phyloP scores from a whole-genome alignment of 2,888 invertebrate genomes.

The Vannuccia rotundouncinata region DNA sequence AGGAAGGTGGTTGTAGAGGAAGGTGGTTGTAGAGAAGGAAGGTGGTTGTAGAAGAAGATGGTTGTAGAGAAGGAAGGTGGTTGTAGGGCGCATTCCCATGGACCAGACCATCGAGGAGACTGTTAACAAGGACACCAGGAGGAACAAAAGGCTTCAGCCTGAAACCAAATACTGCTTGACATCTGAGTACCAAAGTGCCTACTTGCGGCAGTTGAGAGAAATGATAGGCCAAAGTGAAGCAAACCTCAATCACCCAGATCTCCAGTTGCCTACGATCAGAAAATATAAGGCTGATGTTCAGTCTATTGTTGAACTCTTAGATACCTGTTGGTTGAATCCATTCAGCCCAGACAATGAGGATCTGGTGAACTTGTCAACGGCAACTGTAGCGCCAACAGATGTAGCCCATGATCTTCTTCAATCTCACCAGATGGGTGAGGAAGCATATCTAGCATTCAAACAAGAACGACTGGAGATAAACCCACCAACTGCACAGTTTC shows the following conservation, averaged over 20 bases:
- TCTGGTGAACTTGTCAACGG: conserved; percentile 40
- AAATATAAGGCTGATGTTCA: conserved; percentile 40
- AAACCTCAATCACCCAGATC: conserved; percentile 37
- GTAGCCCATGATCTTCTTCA: conserved; percentile 40
- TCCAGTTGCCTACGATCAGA: conserved; percentile 33
- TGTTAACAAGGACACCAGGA: too few relatives aligned
- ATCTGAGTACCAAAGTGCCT: conserved; percentile 33
- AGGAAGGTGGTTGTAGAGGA: too few relatives aligned
- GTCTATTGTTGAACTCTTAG: conserved; percentile 13
- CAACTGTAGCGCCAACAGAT: conserved; percentile 34
- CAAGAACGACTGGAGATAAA: conserved; percentile 40
- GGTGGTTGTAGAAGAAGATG: too few relatives aligned
- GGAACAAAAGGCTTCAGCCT: conserved; percentile 44
- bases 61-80: too few relatives aligned
- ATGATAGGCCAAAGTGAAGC: conserved; percentile 16
- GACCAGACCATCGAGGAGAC: too few relatives aligned
- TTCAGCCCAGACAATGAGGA: conserved; percentile 31
- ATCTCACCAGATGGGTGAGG: conserved; percentile 38
- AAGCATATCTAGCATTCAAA: conserved; percentile 40
- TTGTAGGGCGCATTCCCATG: too few relatives aligned
- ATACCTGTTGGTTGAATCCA: conserved; percentile 36
- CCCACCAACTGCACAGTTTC: conserved; percentile 40
- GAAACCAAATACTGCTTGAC: too few relatives aligned
- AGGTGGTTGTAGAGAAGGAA: too few relatives aligned
- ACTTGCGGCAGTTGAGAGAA: conserved; percentile 32